Conservation (phyloP, 2,797 vertebrate genomes). For the Hyperoplus lanceolatus region DNA sequence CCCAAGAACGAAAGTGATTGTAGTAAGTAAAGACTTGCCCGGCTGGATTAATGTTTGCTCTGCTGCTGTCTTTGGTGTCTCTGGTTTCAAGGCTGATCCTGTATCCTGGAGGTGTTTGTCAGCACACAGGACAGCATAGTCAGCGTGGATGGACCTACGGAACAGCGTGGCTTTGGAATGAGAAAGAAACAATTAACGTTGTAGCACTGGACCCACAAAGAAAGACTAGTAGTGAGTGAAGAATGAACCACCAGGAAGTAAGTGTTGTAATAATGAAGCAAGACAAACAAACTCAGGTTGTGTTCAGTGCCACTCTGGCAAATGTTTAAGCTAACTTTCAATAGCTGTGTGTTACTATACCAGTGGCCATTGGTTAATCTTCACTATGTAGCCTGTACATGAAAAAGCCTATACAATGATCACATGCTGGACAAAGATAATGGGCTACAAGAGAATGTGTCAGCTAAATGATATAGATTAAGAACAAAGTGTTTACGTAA, state of each 20-base stretch:
- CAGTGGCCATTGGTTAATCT: neutral
- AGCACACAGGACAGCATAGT: neutral
- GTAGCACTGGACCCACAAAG: neutral
- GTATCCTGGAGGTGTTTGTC: slow-evolving; percentile 52
- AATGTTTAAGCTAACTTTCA: neutral
- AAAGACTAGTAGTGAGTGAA: slow-evolving; percentile 10
- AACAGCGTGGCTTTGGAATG: neutral
- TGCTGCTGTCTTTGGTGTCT: slow-evolving; percentile 36
- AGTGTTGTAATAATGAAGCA: slow-evolving; percentile 62
- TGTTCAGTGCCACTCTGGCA: neutral
- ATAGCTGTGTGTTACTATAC: slow-evolving; percentile 2
- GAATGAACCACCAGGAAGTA: slow-evolving; percentile 75
- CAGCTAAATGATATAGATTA: neutral
- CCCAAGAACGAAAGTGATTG: slow-evolving; percentile 40
- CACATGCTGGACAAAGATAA: neutral
- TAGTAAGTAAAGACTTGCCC: neutral
- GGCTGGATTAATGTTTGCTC: slow-evolving; percentile 22
- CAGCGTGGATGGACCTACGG: neutral
- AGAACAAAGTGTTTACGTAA: neutral
- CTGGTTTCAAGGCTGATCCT: slow-evolving; percentile 53
- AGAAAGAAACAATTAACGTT: neutral
- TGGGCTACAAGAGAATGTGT: neutral
- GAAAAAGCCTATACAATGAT: neutral
- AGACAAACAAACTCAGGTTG: slow-evolving; percentile 7
- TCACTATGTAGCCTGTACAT: neutral